Percentiles rank a stretch among this genome's conserved stretches.
phyloP scores from a whole-genome alignment of 2,888 invertebrate species.

The Sympetrum striolatum region DNA sequence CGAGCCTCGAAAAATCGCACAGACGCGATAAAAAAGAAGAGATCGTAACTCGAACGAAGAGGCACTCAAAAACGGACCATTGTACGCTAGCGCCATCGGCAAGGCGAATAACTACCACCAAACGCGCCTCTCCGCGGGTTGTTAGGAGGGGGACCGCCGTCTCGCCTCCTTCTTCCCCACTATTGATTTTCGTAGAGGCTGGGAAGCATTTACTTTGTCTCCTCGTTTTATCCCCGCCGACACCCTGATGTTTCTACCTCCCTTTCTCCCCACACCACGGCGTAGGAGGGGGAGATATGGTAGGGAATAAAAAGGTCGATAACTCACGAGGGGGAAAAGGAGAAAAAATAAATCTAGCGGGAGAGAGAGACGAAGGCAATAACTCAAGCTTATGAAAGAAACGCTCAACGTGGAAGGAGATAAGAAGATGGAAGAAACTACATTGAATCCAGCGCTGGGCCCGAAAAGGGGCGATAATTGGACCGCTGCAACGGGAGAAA shows the following conservation, averaged over 20 bases:
- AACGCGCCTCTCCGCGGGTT: constrained; percentile 15
- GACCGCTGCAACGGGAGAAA: background rate
- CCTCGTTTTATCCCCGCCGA: constrained; percentile 41
- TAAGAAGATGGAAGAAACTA: background rate
- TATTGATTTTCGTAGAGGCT: constrained; percentile 42
- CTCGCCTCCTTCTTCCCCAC: constrained; percentile 21
- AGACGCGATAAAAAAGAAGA: constrained; percentile 21
- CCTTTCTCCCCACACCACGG: background rate
- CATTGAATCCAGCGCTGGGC: too few species aligned
- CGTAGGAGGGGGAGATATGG: constrained; percentile 2
- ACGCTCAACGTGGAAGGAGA: background rate
- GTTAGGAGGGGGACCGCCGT: constrained; percentile 8
- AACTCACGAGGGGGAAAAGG: constrained; percentile 32
- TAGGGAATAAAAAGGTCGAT: constrained; percentile 41
- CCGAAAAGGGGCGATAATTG: background rate
- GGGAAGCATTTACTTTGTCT: constrained; percentile 44
- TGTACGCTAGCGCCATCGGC: constrained; percentile 38
- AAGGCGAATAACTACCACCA: constrained; percentile 25
- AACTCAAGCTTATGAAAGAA: constrained; percentile 44
- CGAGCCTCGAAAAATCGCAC: background rate
- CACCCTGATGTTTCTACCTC: constrained; percentile 41
- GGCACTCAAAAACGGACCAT: constrained; percentile 39
- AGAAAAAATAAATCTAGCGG: constrained; percentile 19
- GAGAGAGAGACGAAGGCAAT: constrained; percentile 25
- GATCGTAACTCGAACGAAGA: constrained; percentile 24